Evolutionary conservation across 2,888 invertebrate genomes (phyloP), one percentile per base, ranked within the genome.

Genomic region (Polydesmus complanatus): DNA sequence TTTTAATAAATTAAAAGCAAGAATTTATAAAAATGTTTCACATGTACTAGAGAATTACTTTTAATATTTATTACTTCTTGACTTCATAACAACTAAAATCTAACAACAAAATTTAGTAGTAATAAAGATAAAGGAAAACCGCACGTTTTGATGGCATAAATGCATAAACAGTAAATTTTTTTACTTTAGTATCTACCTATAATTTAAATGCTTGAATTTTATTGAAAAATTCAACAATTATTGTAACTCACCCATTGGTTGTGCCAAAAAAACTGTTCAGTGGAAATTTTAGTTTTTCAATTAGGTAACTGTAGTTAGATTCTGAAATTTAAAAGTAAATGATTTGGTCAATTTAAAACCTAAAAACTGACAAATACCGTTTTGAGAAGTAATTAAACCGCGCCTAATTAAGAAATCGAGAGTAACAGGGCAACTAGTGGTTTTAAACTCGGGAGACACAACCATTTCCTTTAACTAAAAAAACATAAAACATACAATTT

Each of bases 341-440:
- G 14, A 37, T 8, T 37, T 37, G 5, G 37, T 8, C 14, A 8
- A 14, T 37, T 37, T 8, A 37, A 8, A 8, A 14, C 37, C 8
- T 37, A 37, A 37, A 37, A n/a, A n/a, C n/a, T n/a, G n/a, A n/a
- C n/a, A n/a, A n/a, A n/a, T 14, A 58, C 58, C 58, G 22, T 57
- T 61, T 11, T 58, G 47, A 26, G 54, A 23, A 3, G 86, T 88
- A 63, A 95, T 84, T 68, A 85, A 81, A 61, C 93, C 92, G 76
- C 89, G 91, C 70, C 95, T 81, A 71, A 95, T 86, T 69, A 95
- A 79, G 75, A 95, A 95, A 75, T 95, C 94, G 68, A 95, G 78
- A 48, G 89, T 83, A 57, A 93, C 88, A 53, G 94, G 88, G 64
- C 88, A 88, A 73, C 92, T 92, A 56, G 95, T 95, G 51, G 92